Base-by-base conservation (phyloP, 1,140 invertebrate species). In the Mercenaria mercenaria region DNA sequence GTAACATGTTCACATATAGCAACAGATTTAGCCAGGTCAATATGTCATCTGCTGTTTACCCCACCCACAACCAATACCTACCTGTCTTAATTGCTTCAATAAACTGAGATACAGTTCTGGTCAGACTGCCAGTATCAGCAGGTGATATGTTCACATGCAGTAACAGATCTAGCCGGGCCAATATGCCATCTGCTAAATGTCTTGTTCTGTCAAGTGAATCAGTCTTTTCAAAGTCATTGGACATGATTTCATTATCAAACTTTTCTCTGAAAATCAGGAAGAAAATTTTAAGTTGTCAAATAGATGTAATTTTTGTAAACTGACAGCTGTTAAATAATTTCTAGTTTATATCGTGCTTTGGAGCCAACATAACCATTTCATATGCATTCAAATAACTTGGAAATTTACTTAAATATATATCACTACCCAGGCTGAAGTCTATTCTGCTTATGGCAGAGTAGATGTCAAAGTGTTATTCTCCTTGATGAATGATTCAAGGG, bases 111-210 rank as follows among this genome's bases (percentile, higher is more conserved):
- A 93, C 82, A 37, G 93, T 94, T 52, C 93, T 87, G 2, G 93
- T 92, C 29, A 93, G 69, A 15, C 81, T 91, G 29, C 88, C 77
- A 41, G 88, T 72, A 29, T 89, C 80, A 15, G 37, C 81, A 11
- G 92, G 91, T 1, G 93, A 91, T 72, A 95, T 95, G 87, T 93
- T 95, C 4, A 96, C 95, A 79, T 96, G 94, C 39, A 96, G 92
- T 41, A 96, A 89, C 8, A 96, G 91, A 43, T 96, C 93, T 23
- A 95, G 91, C 76, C 95, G 64, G 3, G 95, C 91, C 52, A 95
- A 59, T 50, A 96, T 92, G 3, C 94, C 94, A 11, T 91, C 67
- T 20, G 96, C 94, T 26, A 96, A 87, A 13, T 94, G 91, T 39
- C 91, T 91, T 1, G 95, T 96, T 64, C 93, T 93, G 20, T 77